Evolutionary conservation across 2,113 vertebrate species (phyloP).

Genomic region (Gymnarchus niloticus): DNA sequence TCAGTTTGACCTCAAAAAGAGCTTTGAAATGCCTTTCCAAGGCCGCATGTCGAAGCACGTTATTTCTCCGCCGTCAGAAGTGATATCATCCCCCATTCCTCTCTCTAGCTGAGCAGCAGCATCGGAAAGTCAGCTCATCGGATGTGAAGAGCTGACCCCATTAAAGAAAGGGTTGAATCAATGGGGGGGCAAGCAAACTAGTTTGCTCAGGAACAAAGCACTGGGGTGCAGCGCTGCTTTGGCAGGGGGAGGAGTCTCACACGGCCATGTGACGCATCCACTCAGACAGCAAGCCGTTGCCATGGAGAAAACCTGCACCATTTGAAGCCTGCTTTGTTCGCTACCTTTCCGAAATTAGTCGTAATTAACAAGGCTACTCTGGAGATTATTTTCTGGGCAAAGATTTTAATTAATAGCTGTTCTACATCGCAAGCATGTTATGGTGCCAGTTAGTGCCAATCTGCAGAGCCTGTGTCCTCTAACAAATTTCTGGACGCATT

Average conservation of each 20-base stretch:
- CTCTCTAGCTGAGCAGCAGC: not conserved
- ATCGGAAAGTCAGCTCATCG: not conserved
- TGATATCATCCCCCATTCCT: not conserved
- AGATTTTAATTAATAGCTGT: conserved; percentile 66
- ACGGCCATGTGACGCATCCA: conserved; percentile 36
- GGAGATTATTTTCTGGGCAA: conserved; percentile 64
- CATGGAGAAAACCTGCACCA: conserved; percentile 51
- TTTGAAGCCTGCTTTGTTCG: conserved; percentile 32
- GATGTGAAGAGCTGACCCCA: conserved; percentile 37
- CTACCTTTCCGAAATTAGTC: conserved; percentile 55
- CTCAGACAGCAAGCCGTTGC: conserved; percentile 41
- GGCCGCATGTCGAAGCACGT: conserved; percentile 5
- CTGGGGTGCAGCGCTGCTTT: conserved; percentile 25
- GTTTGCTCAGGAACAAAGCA: conserved; percentile 41
- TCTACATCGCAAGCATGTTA: conserved; percentile 57
- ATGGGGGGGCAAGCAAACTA: conserved; percentile 39
- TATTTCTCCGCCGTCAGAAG: conserved; percentile 17
- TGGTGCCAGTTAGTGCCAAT: conserved; percentile 60
- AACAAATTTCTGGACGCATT: conserved; percentile 45
- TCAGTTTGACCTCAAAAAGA: conserved; percentile 19
- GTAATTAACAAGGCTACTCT: conserved; percentile 63
- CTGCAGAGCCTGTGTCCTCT: conserved; percentile 45
- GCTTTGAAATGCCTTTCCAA: not conserved
- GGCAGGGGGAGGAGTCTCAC: conserved; percentile 22
- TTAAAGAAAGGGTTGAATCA: conserved; percentile 41